Conservation (phyloP, 2,113 vertebrate species). For the Paradoxurus hermaphroditus region DNA sequence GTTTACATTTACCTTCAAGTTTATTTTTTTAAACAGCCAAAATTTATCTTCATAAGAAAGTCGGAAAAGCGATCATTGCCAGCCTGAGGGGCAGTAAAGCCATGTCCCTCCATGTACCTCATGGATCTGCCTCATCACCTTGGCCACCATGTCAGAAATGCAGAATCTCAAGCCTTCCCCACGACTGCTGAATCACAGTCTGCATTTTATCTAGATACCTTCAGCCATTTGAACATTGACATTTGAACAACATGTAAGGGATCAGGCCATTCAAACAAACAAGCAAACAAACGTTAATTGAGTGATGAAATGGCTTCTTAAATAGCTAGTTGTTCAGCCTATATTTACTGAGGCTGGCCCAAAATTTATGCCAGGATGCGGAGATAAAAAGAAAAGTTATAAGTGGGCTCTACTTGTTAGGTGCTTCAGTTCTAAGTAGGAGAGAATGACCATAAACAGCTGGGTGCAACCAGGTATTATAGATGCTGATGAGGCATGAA, state of each 20-base stretch:
- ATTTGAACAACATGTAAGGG: background rate
- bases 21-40: background rate
- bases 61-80: background rate
- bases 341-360: background rate
- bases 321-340: background rate
- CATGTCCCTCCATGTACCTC: fast-evolving
- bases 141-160: background rate
- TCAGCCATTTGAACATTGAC: background rate
- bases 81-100: background rate
- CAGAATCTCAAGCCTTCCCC: background rate
- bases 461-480: background rate
- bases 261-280: background rate
- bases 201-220: background rate
- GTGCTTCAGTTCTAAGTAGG: background rate
- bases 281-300: too few relatives aligned
- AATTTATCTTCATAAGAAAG: background rate
- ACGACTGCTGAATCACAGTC: background rate
- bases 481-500: background rate
- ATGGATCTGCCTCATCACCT: fast-evolving
- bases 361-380: background rate
- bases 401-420: background rate
- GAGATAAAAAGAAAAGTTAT: background rate
- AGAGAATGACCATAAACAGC: background rate
- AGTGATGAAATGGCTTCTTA: background rate
- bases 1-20: background rate